Evolutionary conservation across 2,888 invertebrate genomes (phyloP), one percentile per base, ranked within the genome.

Genomic region (Cylloceria caligata): DNA sequence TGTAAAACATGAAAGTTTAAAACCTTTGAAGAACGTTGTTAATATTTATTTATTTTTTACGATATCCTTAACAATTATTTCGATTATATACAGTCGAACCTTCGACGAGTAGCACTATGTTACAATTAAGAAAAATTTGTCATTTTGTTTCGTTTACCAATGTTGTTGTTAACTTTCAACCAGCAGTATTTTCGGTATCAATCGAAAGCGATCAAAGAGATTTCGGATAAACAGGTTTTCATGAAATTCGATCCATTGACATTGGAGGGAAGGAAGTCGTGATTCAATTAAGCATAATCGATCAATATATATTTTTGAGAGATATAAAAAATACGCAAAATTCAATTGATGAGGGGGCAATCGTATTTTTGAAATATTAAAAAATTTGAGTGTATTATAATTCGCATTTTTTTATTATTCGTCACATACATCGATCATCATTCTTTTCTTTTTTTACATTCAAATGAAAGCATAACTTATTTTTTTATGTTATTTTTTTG

Each of bases 401-500:
- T 45, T 71, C 45, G 39, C 2, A 19, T 11, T 45, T 47, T 21
- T 13, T n/a, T 16, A 21, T 60, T 49, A 16, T 24, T 64, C 62
- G 36, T 36, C 36, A 13, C 19, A 64, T 55, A 64, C 42, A 55
- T 16, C 19, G 34, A 3, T 49, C 1, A 49, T 27, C 3, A 62
- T 21, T 36, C 62, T 34, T 55, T 42, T 27, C 49, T 39, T 69
- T n/a, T 47, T 30, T 30, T 9, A 9, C 30, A 34, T 24, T 2
- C 34, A 19, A 21, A 0, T 19, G 0, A 34, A n/a, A n/a, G n/a
- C n/a, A 34, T 47, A 45, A 72, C 27, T 27, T 27, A 21, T 47
- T 1, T 42, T 7, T 65, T 27, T 75, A 57, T 21, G 62, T 68
- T 64, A 34, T 62, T 82, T 83, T 84, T 87, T 60, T 86, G 87